phyloP scores from a whole-genome alignment of 2,888 invertebrate genomes.

The Schizotus pectinicornis region DNA sequence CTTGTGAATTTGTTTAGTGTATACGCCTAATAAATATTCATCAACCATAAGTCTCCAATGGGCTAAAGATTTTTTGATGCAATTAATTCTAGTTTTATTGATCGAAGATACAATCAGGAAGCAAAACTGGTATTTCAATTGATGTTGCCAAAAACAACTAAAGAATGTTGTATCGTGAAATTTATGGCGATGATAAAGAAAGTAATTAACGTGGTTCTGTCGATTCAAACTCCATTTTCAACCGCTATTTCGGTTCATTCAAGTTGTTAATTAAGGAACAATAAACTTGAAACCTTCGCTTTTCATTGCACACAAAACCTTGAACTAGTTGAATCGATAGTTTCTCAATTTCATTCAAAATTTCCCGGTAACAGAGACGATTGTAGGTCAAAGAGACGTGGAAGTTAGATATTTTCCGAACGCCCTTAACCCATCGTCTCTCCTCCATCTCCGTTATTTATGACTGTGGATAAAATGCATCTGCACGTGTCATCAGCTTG shows the following conservation, averaged over 20 bases:
- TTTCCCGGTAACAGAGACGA: too few relatives aligned
- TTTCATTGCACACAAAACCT: conserved; percentile 7
- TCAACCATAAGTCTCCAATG: conserved; percentile 4
- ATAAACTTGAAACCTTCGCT: conserved; percentile 3
- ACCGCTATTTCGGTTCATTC: too few relatives aligned
- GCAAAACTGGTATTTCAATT: conserved; percentile 5
- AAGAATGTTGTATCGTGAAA: neutral
- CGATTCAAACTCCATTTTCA: too few relatives aligned
- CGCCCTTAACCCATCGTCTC: too few relatives aligned
- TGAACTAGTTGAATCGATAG: conserved; percentile 14
- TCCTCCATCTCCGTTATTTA: too few relatives aligned
- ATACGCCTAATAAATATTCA: conserved; percentile 13
- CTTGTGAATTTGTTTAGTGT: conserved; percentile 11
- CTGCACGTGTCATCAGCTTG: too few relatives aligned
- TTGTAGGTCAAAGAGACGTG: too few relatives aligned
- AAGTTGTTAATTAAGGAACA: conserved; percentile 1
- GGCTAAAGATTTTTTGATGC: neutral
- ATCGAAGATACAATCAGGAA: conserved; percentile 6
- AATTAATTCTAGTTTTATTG: conserved; percentile 4
- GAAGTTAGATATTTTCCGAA: too few relatives aligned
- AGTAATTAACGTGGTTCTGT: too few relatives aligned
- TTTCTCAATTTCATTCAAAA: neutral
- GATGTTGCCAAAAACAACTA: neutral
- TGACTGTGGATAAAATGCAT: too few relatives aligned
- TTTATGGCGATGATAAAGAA: too few relatives aligned